Percentiles rank a stretch among this genome's conserved stretches.
phyloP scores from a whole-genome alignment of 1,140 invertebrate genomes.

The Penaeus chinensis region DNA sequence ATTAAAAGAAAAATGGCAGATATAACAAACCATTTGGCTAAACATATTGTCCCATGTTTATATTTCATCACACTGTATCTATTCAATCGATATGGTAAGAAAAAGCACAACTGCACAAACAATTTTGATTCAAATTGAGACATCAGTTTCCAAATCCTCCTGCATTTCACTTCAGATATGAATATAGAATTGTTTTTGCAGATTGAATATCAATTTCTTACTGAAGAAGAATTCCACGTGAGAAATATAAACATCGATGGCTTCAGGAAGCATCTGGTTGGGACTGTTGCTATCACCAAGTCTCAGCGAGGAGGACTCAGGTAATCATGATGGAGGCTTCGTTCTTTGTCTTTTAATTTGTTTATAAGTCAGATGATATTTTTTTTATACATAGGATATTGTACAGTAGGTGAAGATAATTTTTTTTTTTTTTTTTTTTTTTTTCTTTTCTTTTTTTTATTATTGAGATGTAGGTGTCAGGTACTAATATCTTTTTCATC shows the following conservation, averaged over 20 bases:
- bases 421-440: no score
- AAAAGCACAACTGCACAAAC: no score
- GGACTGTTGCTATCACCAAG: constrained; percentile 44
- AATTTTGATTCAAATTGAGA: neutral
- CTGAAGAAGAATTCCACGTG: constrained; percentile 32
- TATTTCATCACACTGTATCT: no score
- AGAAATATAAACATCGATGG: constrained; percentile 32
- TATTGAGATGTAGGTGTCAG: no score
- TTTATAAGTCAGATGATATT: neutral
- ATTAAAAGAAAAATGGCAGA: no score
- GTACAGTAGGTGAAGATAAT: no score
- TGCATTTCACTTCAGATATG: neutral
- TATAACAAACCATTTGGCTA: no score
- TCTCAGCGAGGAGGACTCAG: constrained; percentile 36
- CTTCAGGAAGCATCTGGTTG: constrained; percentile 39
- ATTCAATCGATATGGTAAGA: no score
- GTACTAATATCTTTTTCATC: no score
- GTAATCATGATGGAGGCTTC: constrained; percentile 11
- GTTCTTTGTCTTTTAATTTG: neutral
- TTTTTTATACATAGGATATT: neutral
- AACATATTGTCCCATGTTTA: no score
- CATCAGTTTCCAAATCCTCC: neutral
- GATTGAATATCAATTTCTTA: constrained; percentile 56
- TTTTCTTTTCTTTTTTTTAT: no score
- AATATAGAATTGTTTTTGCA: constrained; percentile 5